Conservation (phyloP, 2,888 invertebrate species). For the Gortyna flavago region DNA sequence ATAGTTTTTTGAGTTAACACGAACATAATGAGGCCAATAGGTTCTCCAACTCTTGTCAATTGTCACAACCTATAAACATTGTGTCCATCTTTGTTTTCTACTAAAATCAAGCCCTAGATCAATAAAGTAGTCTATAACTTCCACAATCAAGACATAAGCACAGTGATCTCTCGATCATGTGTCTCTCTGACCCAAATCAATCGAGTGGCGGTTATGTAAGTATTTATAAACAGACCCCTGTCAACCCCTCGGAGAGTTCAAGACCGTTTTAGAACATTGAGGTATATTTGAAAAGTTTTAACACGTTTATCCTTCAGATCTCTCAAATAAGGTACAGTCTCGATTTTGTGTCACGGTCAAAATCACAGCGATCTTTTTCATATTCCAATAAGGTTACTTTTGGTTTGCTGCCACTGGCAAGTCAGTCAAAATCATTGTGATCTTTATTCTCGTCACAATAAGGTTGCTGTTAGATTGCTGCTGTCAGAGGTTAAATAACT, state of each 20-base stretch:
- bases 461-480: not conserved
- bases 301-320: not conserved
- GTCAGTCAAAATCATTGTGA: not conserved
- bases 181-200: conserved; percentile 17
- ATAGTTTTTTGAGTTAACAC: not conserved
- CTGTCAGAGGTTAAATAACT: not conserved
- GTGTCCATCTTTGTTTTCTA: not conserved
- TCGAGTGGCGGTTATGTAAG: not conserved
- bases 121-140: not conserved
- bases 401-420: not conserved
- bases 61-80: not conserved
- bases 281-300: conserved; percentile 21
- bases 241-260: conserved; percentile 1
- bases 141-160: not conserved
- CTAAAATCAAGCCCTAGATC: not conserved
- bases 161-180: not conserved
- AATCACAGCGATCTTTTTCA: not conserved
- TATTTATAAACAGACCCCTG: conserved; percentile 16
- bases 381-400: not conserved
- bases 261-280: not conserved
- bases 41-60: not conserved
- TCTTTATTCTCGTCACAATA: not conserved
- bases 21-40: not conserved
- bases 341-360: not conserved
- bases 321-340: not conserved